Evolutionary conservation across 2,797 vertebrate species (phyloP).

Genomic region (Peromyscus eremicus): DNA sequence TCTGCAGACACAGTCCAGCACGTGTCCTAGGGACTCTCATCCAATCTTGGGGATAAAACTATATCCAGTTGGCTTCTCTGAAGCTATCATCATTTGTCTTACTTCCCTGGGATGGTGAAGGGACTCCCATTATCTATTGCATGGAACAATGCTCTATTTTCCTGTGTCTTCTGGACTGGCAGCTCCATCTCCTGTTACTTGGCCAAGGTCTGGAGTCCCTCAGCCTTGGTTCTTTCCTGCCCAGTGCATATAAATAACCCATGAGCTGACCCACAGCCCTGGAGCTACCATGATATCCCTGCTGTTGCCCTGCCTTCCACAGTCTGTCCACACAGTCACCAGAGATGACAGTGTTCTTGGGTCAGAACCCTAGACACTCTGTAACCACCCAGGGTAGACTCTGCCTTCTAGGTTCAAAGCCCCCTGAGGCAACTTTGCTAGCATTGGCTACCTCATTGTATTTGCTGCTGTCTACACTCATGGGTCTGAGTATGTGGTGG

Average conservation of each 20-base stretch:
- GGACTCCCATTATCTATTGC: not conserved
- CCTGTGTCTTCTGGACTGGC: not conserved
- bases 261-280: not conserved
- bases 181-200: too few relatives aligned
- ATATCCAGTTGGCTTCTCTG: not conserved
- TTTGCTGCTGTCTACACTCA: not conserved
- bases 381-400: not conserved
- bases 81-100: not conserved
- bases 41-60: not conserved
- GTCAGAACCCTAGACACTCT: not conserved
- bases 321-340: not conserved
- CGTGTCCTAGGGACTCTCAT: not conserved
- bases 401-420: not conserved
- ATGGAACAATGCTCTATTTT: rapidly evolving
- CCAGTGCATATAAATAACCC: not conserved
- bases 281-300: not conserved
- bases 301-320: not conserved
- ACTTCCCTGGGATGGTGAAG: not conserved
- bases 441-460: too few relatives aligned
- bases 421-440: too few relatives aligned
- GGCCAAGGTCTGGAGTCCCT: not conserved
- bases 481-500: not conserved
- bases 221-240: not conserved
- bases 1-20: not conserved
- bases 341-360: not conserved